Evolutionary conservation across 2,888 invertebrate species (phyloP), one percentile per base, ranked within the genome.

Genomic region (Andrena praecox): DNA sequence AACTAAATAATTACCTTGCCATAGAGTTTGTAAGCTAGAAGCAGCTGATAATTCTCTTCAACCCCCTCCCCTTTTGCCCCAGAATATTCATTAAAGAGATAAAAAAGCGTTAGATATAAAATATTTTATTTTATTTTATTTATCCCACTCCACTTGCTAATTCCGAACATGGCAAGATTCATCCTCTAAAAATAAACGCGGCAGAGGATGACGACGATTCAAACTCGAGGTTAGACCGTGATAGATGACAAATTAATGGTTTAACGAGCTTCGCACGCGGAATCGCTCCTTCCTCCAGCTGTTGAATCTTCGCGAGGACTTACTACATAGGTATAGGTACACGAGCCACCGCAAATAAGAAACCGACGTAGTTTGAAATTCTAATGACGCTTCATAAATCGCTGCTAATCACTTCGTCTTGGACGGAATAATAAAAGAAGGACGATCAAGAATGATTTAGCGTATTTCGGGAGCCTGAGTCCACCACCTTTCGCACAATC

Each of bases 281-380:
- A 69, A 56, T 69, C 7, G 63, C 10, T 33, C 24, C 8, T 20
- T 20, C 7, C 10, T 48, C 20, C 42, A 20, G 50, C 71, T 56
- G 56, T 42, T 42, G 42, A 42, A 42, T 16, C 56, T 56, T 56
- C 24, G 10, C 10, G 56, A 27, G 20, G 24, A 20, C 20, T 56
- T 56, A 20, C 24, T 20, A 8, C 20, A 20, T 20, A 20, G 20
- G 20, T 20, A 20, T 20, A 20, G 20, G 20, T 10, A 24, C 42
- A 8, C 48, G 20, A 27, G 10, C 5, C 12, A n/a, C 2, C 24
- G 12, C 27, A 54, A 66, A n/a, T n/a, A 20, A 6, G 20, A 2
- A 8, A 20, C 12, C 7, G 29, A 54, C 7, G 31, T 10, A 12
- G n/a, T 63, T 56, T 20, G 50, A 75, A 77, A 75, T 42, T 52